Evolutionary conservation across 1,140 invertebrate species (phyloP).

Genomic region (Drosophila nigromelanica): DNA sequence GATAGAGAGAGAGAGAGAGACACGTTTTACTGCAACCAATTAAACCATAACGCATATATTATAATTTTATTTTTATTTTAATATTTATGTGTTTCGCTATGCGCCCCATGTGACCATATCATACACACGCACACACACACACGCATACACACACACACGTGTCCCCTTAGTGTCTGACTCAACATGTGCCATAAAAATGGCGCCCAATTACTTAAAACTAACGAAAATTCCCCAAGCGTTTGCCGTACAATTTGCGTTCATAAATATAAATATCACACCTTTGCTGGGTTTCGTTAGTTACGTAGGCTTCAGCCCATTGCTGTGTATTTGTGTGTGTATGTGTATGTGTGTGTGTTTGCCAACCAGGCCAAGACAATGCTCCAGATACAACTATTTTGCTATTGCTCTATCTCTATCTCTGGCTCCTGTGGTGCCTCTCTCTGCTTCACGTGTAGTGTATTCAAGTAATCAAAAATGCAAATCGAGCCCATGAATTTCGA

Average conservation of each 20-base stretch:
- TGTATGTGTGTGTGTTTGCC: background rate
- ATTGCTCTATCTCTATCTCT: constrained; percentile 14
- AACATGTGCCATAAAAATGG: constrained; percentile 66
- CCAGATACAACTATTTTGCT: constrained; percentile 31
- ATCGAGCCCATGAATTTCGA: constrained; percentile 81
- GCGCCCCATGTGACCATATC: constrained; percentile 43
- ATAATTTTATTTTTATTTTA: constrained; percentile 81
- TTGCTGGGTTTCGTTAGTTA: constrained; percentile 36
- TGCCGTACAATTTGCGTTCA: constrained; percentile 64
- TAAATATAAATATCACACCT: constrained; percentile 81
- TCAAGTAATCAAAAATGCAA: constrained; percentile 81
- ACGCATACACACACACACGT: background rate
- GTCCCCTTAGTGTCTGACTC: constrained; percentile 22
- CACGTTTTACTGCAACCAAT: constrained; percentile 75
- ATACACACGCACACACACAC: constrained; percentile 18
- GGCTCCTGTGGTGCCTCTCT: background rate
- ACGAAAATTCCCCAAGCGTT: constrained; percentile 63
- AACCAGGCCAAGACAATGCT: constrained; percentile 43
- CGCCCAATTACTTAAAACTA: constrained; percentile 81
- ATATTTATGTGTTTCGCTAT: constrained; percentile 74
- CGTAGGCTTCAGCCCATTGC: constrained; percentile 21
- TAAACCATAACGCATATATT: constrained; percentile 77
- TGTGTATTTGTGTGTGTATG: constrained; percentile 7
- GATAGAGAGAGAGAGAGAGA: constrained; percentile 5
- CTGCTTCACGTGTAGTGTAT: constrained; percentile 55